Percentiles rank a stretch among this genome's conserved stretches.
These are phyloP conservation scores for Chiridota heheva DNA, from an alignment of 35 echinoderm and acorn worm species.

Conservation along the genomic window DNA sequence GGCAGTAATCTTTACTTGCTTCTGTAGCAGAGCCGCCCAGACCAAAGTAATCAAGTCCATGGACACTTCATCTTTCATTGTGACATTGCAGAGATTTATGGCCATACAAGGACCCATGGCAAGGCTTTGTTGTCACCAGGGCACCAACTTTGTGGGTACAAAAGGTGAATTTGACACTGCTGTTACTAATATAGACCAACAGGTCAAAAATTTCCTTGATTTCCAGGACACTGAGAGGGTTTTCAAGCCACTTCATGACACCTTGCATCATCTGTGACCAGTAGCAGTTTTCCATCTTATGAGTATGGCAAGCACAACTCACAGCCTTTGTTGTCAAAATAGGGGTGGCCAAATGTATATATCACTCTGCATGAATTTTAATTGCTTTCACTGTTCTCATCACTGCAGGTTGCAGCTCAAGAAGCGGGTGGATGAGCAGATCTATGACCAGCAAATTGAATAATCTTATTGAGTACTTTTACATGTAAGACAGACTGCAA, in stretches of 20 bases:
- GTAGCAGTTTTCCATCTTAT: no score
- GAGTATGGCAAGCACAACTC: no score
- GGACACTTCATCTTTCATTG: slow-evolving; percentile 29
- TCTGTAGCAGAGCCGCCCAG: slow-evolving; percentile 30
- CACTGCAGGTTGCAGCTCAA: no score
- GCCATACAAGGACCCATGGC: slow-evolving; percentile 18
- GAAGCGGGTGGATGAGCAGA: no score
- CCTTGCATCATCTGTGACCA: no score
- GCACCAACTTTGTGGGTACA: slow-evolving; percentile 41
- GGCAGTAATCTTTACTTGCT: slow-evolving; percentile 55
- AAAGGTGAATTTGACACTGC: neutral
- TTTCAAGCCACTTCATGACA: slow-evolving; percentile 45
- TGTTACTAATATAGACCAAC: neutral
- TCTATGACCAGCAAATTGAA: no score
- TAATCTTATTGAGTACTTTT: no score
- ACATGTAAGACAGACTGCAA: no score
- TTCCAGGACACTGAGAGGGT: slow-evolving; percentile 1
- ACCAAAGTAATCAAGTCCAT: slow-evolving; percentile 26
- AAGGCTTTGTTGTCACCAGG: slow-evolving; percentile 35
- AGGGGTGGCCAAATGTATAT: no score
- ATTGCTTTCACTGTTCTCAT: no score
- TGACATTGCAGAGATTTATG: neutral
- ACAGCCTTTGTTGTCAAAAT: no score
- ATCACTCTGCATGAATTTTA: no score
- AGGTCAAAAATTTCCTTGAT: neutral